Base-by-base conservation (phyloP, 2,888 invertebrate genomes). In the Andrena fulva region DNA sequence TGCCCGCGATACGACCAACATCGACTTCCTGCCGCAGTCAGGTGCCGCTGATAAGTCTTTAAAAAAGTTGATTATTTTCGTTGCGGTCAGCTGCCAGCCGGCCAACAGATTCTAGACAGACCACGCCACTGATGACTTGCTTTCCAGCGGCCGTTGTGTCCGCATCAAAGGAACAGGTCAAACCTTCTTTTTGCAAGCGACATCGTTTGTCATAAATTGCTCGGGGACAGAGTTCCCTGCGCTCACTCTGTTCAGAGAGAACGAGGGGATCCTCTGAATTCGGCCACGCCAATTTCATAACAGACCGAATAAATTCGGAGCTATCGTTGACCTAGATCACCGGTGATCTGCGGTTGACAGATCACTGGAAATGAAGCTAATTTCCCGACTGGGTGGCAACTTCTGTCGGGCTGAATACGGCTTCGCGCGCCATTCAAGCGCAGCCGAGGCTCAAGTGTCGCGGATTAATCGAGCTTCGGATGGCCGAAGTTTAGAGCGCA, bases 21-120 rank as follows among this genome's bases (percentile, higher is more conserved):
- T 76, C 69, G 50, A 67, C 27, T 56, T 60, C 59, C 63, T 24
- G 48, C 24, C 70, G 52, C 48, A 66, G 79, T 75, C 82, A 50
- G 35, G 67, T 59, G 64, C 8, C 64, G 59, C 60, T 83, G 86
- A 85, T 77, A 80, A 85, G 80, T 80, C 77, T 71, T 33, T 35
- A 50, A 59, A 71, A 62, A 85, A 72, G 73, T 80, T 70, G 81
- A 85, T 85, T 84, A 64, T 71, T 76, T 62, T 60, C 59, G 73
- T 27, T 10, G 56, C 67, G 52, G 59, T 52, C 33, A 35, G 20
- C 69, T 8, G 54, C n/a, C 20, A 10, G 48, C 52, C 50, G 16
- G 42, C n/a, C 71, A 33, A 33, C 27, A 33, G 56, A 59, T 69
- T 16, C 29, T 12, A 5, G 20, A 12, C 10, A 24, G 24, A 16